Evolutionary conservation across 2,113 vertebrate species (phyloP).

Genomic region (Martes martes): DNA sequence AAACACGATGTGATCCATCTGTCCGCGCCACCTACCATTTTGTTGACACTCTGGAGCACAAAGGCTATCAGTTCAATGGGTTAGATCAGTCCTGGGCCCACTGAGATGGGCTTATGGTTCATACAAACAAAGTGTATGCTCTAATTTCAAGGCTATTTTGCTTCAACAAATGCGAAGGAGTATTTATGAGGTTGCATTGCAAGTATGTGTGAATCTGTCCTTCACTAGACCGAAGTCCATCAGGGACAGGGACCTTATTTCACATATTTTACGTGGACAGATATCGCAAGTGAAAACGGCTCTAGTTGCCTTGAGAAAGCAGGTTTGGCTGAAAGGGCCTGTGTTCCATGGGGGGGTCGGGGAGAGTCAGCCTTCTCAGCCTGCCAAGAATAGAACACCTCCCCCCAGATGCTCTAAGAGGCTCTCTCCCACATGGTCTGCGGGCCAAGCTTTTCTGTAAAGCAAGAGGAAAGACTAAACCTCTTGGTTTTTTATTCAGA

Average conservation of each 20-base stretch:
- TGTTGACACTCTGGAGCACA: background rate
- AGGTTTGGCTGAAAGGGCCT: fast-evolving
- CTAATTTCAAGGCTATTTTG: background rate
- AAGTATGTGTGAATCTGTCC: background rate
- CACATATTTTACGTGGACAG: background rate
- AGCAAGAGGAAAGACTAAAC: background rate
- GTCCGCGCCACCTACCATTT: background rate
- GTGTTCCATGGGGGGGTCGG: fast-evolving
- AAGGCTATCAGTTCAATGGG: background rate
- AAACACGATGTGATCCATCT: fast-evolving
- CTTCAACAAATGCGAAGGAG: background rate
- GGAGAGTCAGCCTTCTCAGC: background rate
- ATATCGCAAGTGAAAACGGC: background rate
- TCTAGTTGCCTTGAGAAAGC: background rate
- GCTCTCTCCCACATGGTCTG: fast-evolving
- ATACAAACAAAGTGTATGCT: background rate
- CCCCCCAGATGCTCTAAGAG: too few species aligned
- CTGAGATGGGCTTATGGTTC: background rate
- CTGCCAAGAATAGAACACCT: fast-evolving
- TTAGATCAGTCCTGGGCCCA: too few species aligned
- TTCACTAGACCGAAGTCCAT: background rate
- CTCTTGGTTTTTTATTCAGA: background rate
- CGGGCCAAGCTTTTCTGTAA: fast-evolving
- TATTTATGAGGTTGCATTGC: too few species aligned
- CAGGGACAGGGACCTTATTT: fast-evolving